These are phyloP conservation scores for Coleophora flavipennella DNA, from an alignment of 2,888 invertebrate genomes.

Conservation along the genomic window DNA sequence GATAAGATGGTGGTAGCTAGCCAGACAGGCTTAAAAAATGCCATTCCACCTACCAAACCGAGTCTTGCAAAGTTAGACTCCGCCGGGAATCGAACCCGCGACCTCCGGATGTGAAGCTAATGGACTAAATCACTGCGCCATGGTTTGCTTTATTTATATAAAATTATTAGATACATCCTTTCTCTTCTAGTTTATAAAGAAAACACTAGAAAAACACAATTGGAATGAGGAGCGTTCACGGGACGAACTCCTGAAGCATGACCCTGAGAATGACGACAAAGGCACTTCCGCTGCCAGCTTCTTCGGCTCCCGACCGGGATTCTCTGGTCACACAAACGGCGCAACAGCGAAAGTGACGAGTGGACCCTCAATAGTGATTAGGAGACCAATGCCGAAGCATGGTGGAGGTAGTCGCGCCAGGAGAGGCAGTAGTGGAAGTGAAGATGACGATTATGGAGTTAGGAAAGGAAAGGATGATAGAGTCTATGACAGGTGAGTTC, in stretches of 20 bases:
- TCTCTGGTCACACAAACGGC: slow-evolving; percentile 34
- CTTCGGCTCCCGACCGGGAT: slow-evolving; percentile 32
- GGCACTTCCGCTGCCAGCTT: slow-evolving; percentile 22
- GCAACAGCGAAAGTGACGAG: slow-evolving; percentile 37
- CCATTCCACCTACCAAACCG: too few relatives aligned
- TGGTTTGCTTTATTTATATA: too few relatives aligned
- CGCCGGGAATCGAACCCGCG: too few relatives aligned
- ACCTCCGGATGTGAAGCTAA: too few relatives aligned
- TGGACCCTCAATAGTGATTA: slow-evolving; percentile 24
- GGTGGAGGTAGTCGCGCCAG: slow-evolving; percentile 62
- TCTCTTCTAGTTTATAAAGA: slow-evolving; percentile 63
- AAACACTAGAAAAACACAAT: slow-evolving; percentile 62
- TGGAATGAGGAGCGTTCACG: slow-evolving; percentile 73
- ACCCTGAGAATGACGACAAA: slow-evolving; percentile 52
- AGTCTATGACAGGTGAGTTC: slow-evolving; percentile 76
- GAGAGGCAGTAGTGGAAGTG: slow-evolving; percentile 69
- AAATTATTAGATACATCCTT: not conserved
- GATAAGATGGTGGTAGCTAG: too few relatives aligned
- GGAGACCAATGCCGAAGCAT: slow-evolving; percentile 33
- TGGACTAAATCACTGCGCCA: too few relatives aligned
- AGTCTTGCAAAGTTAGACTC: too few relatives aligned
- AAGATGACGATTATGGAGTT: slow-evolving; percentile 74
- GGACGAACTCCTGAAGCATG: slow-evolving; percentile 63
- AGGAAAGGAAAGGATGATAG: slow-evolving; percentile 74
- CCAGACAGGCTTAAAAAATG: too few relatives aligned